Evolutionary conservation across 2,888 invertebrate species (phyloP), one percentile per base, ranked within the genome.

Genomic region (Hyalella azteca): DNA sequence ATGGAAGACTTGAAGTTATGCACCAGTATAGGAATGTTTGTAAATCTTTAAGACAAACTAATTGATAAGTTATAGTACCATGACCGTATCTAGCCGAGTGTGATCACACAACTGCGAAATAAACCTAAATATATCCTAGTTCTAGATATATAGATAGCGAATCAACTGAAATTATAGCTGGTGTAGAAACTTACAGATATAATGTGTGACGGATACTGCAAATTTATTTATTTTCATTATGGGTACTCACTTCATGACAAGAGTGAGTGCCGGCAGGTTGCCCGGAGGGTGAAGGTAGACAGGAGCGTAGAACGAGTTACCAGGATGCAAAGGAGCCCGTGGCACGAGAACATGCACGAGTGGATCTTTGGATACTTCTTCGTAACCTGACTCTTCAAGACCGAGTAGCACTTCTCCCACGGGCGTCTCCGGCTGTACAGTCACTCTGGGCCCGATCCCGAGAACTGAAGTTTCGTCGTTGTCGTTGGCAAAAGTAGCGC

Each of bases 281-380:
- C 91, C 91, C 91, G 82, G 81, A 11, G 88, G 87, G 79, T 88
- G 87, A 81, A 97, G 91, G 86, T 95, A 95, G 41, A 96, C 95
- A 0, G 97, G 96, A 36, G 97, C 92, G 88, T 97, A 95, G 86
- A 97, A 91, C 86, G 94, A 92, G 45, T 96, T 94, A 87, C 94
- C 92, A 3, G 97, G 96, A 88, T 95, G 96, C 22, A 97, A 90
- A 0, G 95, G 94, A 77, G 94, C 93, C 87, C 95, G 93, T 0
- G 97, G 97, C 78, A 97, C 90, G 80, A 96, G 89, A 85, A 97
- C 92, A 1, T 94, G 93, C 36, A 97, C 90, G 81, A 93, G 92
- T 82, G 96, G 95, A 85, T 93, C 93, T 73, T 95, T 92, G 82
- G 82, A 81, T 22, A 82, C 41, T 32, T 82, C 82, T 5, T 82